Percentiles rank a stretch among this genome's conserved stretches.
These are phyloP conservation scores for Ceratosolen fusciceps DNA, from an alignment of 1,140 invertebrate species.

Conservation along the genomic window DNA sequence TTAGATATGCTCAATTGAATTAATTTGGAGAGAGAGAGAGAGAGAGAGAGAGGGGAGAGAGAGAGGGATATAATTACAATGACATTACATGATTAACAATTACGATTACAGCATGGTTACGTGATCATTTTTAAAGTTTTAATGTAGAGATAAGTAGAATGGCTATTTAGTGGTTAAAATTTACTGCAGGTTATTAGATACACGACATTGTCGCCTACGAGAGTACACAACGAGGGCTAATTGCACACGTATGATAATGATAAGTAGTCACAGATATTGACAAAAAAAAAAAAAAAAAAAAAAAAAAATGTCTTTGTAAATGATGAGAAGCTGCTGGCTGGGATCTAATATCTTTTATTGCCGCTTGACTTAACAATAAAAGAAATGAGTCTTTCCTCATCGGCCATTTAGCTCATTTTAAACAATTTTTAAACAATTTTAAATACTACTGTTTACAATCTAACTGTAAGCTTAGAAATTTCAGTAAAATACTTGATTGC, in stretches of 20 bases:
- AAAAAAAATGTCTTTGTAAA: slow-evolving; percentile 26
- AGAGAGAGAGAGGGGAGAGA: slow-evolving; percentile 20
- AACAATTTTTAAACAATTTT: background rate
- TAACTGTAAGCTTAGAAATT: slow-evolving; percentile 39
- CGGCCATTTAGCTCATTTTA: background rate
- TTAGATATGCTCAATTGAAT: slow-evolving; percentile 27
- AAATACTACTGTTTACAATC: slow-evolving; percentile 34
- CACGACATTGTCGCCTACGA: slow-evolving; percentile 27
- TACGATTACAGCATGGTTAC: slow-evolving; percentile 38
- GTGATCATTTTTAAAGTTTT: slow-evolving; percentile 18
- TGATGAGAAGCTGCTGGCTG: slow-evolving; percentile 33
- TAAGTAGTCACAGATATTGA: slow-evolving; percentile 49
- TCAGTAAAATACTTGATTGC: slow-evolving; percentile 49
- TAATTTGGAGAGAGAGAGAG: slow-evolving; percentile 26
- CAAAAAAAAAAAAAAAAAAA: too few species aligned
- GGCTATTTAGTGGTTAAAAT: slow-evolving; percentile 24
- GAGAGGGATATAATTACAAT: slow-evolving; percentile 31
- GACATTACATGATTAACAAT: slow-evolving; percentile 31
- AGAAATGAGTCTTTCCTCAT: slow-evolving; percentile 23
- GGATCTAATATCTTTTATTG: slow-evolving; percentile 35
- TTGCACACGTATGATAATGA: slow-evolving; percentile 29
- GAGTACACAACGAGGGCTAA: slow-evolving; percentile 39
- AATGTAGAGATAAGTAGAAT: slow-evolving; percentile 28
- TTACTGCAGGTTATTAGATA: slow-evolving; percentile 35
- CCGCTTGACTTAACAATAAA: slow-evolving; percentile 1